Percentiles rank a stretch among this genome's conserved stretches.
Conservation (phyloP, 1,140 invertebrate species). For the Anastrepha obliqua region DNA sequence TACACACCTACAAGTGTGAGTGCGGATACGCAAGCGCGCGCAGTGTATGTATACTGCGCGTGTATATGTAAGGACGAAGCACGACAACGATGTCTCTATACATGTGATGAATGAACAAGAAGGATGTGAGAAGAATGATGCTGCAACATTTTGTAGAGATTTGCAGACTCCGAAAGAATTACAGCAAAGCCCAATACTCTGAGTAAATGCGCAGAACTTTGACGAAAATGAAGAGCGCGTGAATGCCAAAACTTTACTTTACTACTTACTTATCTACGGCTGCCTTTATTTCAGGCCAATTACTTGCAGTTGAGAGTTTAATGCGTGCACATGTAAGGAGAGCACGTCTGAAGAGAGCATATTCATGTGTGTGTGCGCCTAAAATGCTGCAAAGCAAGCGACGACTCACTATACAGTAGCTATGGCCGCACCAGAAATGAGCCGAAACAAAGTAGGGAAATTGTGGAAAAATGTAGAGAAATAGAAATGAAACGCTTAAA, state of each 20-base stretch:
- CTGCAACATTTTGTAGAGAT: constrained; percentile 51
- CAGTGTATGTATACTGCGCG: constrained; percentile 43
- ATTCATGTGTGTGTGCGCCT: constrained; percentile 38
- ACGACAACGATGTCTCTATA: constrained; percentile 2
- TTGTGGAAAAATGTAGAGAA: constrained; percentile 54
- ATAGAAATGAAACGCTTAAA: constrained; percentile 52
- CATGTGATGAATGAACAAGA: constrained; percentile 28
- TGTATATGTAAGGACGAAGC: background rate
- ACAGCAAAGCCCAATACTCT: background rate
- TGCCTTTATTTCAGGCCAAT: background rate
- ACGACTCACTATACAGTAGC: background rate
- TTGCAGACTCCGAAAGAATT: constrained; percentile 4
- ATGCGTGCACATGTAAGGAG: too few relatives aligned
- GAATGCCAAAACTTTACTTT: background rate
- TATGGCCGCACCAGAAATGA: constrained; percentile 17
- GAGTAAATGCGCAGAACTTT: too few relatives aligned
- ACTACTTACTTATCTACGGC: background rate
- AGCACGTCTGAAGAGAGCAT: background rate
- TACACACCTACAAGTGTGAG: background rate
- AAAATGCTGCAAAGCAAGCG: constrained; percentile 37
- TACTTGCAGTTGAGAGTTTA: background rate
- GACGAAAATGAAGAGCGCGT: background rate
- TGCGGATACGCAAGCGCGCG: constrained; percentile 40
- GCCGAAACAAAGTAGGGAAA: constrained; percentile 43
- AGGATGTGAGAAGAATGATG: constrained; percentile 40